A percentile compares a stretch with the other conserved stretches of the same genome.
Conservation (phyloP, 2,888 invertebrate genomes). For the Cheilosia urbana region DNA sequence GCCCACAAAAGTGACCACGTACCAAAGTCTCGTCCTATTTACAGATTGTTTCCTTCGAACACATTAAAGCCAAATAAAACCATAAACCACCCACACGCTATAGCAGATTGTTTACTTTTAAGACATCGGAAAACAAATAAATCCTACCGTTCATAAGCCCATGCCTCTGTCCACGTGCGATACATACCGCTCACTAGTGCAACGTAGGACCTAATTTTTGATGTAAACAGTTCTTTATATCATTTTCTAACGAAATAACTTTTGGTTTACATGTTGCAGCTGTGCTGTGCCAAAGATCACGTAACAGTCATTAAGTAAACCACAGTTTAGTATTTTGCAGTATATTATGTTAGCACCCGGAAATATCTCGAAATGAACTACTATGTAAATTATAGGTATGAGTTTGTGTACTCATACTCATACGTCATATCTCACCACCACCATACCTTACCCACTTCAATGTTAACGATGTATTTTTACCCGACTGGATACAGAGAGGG, state of each 20-base stretch:
- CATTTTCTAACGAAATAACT: not conserved
- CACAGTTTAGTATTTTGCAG: not conserved
- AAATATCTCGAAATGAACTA: not conserved
- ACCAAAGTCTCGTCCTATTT: not conserved
- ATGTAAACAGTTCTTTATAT: not conserved
- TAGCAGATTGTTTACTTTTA: not conserved
- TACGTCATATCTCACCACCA: too few species aligned
- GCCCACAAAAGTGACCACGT: not conserved
- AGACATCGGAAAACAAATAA: not conserved
- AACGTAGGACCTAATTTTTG: not conserved
- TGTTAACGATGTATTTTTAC: too few species aligned
- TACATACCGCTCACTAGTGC: not conserved
- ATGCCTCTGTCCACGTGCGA: not conserved
- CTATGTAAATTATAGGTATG: too few species aligned
- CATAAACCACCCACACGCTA: not conserved
- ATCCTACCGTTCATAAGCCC: not conserved
- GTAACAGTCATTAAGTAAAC: not conserved
- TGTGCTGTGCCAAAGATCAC: not conserved
- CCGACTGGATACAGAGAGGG: too few species aligned
- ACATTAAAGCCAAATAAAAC: not conserved
- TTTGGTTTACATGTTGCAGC: not conserved
- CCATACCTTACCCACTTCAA: too few species aligned
- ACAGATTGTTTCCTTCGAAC: not conserved
- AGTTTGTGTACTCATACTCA: too few species aligned
- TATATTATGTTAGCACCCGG: not conserved